Evolutionary conservation across 37 sponge, comb jelly and placozoan genomes (phyloP), one percentile per base, ranked within the genome.

Genomic region (Agelas oroides): DNA sequence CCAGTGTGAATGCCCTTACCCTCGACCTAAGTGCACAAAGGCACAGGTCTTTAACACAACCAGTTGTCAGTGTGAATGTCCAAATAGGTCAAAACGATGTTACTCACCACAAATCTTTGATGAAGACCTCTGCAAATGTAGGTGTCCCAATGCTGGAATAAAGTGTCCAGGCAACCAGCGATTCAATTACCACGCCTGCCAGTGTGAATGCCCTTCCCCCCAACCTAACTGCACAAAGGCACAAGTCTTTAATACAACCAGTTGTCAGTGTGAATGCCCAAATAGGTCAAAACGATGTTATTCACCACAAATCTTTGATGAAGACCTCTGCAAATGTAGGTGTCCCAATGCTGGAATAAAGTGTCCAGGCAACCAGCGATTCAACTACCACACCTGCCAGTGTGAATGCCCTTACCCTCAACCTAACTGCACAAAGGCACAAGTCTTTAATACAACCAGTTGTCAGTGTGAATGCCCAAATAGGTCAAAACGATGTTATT

Each of bases 381-480:
- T 77, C 34, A 39, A 86, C 35, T 2, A 70, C 8, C 21, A 78
- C 25, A 78, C 55, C 19, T 86, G 87, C 40, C 16, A 60, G 34
- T 88, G 88, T 25, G 30, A 65, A 55, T 88, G 88, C 57, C 78
- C 81, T 24, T 57, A 30, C 31, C 40, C 23, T 30, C 55, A 13
- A 20, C 15, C 34, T 5, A 68, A 40, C 13, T 38, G 25, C 27
- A 35, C 73, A n/a, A 41, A n/a, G 37, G 17, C 52, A 41, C 21
- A 41, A 41, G 62, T 17, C 24, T 65, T 20, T 53, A 80, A 80
- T 39, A n/a, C 34, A 11, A 37, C 1, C 23, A 83, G 73, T 39
- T 89, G 89, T 70, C 37, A 70, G 54, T 89, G 89, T 70, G 78
- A 89, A 54, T 88, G 88, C 57, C 65, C 78, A 21, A 23, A 28